Evolutionary conservation across 2,888 invertebrate genomes (phyloP).

Genomic region (Ptilodon capucinus): DNA sequence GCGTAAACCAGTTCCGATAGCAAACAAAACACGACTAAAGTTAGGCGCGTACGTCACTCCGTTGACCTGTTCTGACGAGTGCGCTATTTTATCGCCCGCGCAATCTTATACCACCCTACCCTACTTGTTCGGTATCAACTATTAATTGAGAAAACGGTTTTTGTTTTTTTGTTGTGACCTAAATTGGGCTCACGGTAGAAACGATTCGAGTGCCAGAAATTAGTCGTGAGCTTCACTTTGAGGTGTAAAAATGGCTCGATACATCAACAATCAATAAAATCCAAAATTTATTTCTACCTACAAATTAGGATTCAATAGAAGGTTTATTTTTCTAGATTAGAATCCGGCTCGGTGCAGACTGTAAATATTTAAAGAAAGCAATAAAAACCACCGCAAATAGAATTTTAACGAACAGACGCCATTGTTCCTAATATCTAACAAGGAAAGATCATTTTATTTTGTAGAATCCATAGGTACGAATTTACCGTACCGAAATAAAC

Average conservation of each 20-base stretch:
- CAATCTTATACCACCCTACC: too few species aligned
- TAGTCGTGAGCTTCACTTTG: constrained; percentile 24
- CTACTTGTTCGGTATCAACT: too few species aligned
- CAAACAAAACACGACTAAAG: too few species aligned
- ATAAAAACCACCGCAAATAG: constrained; percentile 1
- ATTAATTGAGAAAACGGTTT: constrained; percentile 10
- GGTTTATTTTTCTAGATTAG: not conserved
- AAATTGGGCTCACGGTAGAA: constrained; percentile 37
- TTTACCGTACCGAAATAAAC: constrained; percentile 57
- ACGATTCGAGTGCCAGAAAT: constrained; percentile 51
- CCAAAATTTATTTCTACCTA: constrained; percentile 11
- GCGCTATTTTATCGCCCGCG: too few species aligned
- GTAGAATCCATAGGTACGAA: constrained; percentile 45
- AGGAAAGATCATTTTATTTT: constrained; percentile 32
- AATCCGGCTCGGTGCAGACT: not conserved
- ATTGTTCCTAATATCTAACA: constrained; percentile 25
- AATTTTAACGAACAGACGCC: not conserved
- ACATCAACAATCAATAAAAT: constrained; percentile 29
- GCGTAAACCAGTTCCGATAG: too few species aligned
- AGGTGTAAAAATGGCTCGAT: constrained; percentile 42
- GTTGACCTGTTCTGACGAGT: too few species aligned
- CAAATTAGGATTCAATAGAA: not conserved
- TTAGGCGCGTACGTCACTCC: too few species aligned
- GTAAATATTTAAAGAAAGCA: not conserved
- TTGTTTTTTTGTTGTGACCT: constrained; percentile 56